Conservation (phyloP, 1,140 invertebrate species). For the Megathymus violae region DNA sequence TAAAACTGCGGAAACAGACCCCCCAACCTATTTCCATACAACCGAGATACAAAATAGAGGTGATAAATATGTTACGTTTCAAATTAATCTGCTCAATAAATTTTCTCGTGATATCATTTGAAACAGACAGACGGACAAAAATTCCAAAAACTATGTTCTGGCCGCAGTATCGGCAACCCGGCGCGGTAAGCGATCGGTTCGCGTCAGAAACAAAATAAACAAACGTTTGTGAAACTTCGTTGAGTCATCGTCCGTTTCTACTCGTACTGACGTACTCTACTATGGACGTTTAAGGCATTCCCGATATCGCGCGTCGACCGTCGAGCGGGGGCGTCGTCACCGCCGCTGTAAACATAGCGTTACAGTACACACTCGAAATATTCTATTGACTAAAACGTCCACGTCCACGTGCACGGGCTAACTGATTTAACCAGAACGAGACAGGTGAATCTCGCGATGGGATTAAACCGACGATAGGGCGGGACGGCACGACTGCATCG, state of each 20-base stretch:
- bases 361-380: conserved; percentile 42
- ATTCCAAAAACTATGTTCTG: no score
- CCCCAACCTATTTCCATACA: no score
- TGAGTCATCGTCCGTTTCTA: conserved; percentile 19
- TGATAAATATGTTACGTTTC: no score
- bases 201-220: conserved; percentile 11
- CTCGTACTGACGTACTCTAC: conserved; percentile 13
- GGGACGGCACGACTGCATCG: conserved; percentile 56
- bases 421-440: conserved; percentile 47
- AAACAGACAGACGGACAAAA: no score
- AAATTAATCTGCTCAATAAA: no score
- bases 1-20: no score
- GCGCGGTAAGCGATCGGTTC: not conserved
- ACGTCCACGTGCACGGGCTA: conserved; percentile 45
- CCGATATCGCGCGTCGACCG: no score
- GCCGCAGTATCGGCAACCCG: no score
- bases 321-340: conserved; percentile 15
- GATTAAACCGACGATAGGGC: conserved; percentile 19
- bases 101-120: no score
- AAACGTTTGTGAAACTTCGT: conserved; percentile 10
- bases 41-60: no score
- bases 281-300: conserved; percentile 31
- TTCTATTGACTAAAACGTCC: conserved; percentile 59
- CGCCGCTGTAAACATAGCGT: conserved; percentile 46
- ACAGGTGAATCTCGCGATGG: conserved; percentile 24